These are phyloP conservation scores for Nyleta sp. DNA, from an alignment of 2,888 invertebrate genomes.

Conservation along the genomic window DNA sequence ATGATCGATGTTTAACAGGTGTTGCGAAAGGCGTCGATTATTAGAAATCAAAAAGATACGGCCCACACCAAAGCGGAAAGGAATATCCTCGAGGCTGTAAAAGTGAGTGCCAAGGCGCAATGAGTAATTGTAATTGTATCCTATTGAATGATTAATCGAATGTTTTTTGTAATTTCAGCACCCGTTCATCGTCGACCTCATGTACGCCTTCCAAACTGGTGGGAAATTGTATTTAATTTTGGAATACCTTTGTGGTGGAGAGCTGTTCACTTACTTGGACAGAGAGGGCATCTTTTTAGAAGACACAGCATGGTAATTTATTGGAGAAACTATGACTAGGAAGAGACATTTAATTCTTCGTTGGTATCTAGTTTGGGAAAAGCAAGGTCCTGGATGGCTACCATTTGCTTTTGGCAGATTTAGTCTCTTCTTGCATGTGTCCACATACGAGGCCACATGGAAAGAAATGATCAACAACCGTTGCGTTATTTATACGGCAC, in stretches of 20 bases:
- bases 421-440: no score
- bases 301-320: conserved; percentile 80
- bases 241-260: conserved; percentile 99
- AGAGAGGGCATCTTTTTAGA: conserved; percentile 99
- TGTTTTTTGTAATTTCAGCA: conserved; percentile 87
- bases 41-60: conserved; percentile 90
- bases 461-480: no score
- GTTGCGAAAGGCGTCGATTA: conserved; percentile 88
- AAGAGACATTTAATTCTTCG: no score
- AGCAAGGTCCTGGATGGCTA: no score
- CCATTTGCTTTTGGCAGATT: no score
- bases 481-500: no score
- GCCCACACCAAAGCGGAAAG: conserved; percentile 91
- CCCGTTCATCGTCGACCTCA: conserved; percentile 99
- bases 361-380: no score
- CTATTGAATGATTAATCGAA: no score
- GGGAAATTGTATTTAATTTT: conserved; percentile 99
- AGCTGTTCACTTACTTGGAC: conserved; percentile 99
- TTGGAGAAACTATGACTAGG: no score
- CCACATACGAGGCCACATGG: no score
- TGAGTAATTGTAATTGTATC: no score
- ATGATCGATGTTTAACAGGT: conserved; percentile 75
- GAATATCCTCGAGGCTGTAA: conserved; percentile 90
- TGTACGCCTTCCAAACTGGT: conserved; percentile 99
- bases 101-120: conserved; percentile 70